These are phyloP conservation scores for Syrista parreyssii DNA, from an alignment of 2,888 invertebrate genomes.

Conservation along the genomic window DNA sequence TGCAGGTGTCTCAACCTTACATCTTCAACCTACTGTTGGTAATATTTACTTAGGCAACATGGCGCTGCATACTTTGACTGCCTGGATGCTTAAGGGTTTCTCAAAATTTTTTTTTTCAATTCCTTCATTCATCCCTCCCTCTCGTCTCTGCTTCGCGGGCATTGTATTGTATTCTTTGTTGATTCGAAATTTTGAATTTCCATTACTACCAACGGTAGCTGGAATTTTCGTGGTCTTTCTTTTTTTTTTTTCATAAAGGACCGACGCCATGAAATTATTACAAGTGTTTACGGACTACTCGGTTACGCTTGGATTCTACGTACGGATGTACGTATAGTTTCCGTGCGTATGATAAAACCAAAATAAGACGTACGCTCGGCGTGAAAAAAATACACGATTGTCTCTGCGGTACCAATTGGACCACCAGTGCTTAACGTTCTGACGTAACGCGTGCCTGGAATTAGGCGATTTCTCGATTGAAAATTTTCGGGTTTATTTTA, in stretches of 20 bases:
- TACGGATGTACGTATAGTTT: no score
- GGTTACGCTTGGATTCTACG: no score
- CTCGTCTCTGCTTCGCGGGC: neutral
- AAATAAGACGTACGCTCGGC: no score
- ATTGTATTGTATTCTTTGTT: constrained; percentile 23
- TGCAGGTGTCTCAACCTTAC: constrained; percentile 13
- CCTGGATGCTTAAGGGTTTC: neutral
- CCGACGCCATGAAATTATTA: neutral
- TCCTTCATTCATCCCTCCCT: neutral
- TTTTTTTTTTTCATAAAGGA: neutral
- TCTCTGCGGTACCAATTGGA: no score
- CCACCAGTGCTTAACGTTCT: no score
- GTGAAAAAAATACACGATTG: no score
- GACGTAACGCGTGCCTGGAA: no score
- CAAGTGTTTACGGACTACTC: neutral
- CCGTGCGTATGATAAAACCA: no score
- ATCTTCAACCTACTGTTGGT: constrained; percentile 10
- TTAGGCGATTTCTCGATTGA: neutral
- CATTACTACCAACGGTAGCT: neutral
- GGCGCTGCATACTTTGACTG: constrained; percentile 9
- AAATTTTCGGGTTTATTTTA: no score
- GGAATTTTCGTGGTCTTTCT: neutral
- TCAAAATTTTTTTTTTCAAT: neutral
- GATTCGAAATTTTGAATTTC: constrained; percentile 23
- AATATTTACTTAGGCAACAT: constrained; percentile 23